Base-by-base conservation (phyloP, 2,113 vertebrate species). In the Clinocottus analis region DNA sequence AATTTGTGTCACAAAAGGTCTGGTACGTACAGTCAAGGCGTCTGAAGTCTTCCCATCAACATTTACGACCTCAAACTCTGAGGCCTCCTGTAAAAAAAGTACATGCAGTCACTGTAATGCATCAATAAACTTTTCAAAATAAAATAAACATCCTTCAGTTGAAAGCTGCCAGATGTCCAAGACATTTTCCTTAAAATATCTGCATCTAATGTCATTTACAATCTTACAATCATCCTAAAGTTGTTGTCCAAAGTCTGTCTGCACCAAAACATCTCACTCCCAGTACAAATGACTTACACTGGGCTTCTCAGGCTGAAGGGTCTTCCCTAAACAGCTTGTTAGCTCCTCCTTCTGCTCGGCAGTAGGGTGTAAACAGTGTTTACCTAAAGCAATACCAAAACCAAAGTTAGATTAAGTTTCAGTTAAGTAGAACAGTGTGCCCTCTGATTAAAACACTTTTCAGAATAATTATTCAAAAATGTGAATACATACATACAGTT, bases 1-100 rank as follows among this genome's bases (percentile, higher is more conserved):
- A 25, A 23, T 31, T 60, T 51, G 5, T 41, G 31, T 37, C 29
- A 37, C 25, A 60, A 47, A 19, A 68, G 33, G 1, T 49, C 0
- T 29, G 39, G 21, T 72, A 94, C 96, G 88, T 92, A 97, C 95
- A 71, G 1, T 91, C 82, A 95, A 94, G 56, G 87, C 86, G n/a
- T 93, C 94, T 89, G 51, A 87, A 85, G 5, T 93, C 83, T 23
- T 83, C 93, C 92, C 95, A 39, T 97, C 95, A 0, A 94, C 49
- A 35, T 95, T 84, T 9, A 97, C 94, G 0, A 97, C 88, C 83
- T 99, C 96, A 29, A 97, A 98, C 86, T 99, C 97, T 0, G 95
- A 96, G 23, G 94, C 89, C 61, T 96, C 96, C 98, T 99, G 91
- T 27, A 65, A 65, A 85, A 55, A 19, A 82, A 43, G 19, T n/a